Conservation (phyloP, 2,113 vertebrate genomes). For the Nycticryphes semicollaris region DNA sequence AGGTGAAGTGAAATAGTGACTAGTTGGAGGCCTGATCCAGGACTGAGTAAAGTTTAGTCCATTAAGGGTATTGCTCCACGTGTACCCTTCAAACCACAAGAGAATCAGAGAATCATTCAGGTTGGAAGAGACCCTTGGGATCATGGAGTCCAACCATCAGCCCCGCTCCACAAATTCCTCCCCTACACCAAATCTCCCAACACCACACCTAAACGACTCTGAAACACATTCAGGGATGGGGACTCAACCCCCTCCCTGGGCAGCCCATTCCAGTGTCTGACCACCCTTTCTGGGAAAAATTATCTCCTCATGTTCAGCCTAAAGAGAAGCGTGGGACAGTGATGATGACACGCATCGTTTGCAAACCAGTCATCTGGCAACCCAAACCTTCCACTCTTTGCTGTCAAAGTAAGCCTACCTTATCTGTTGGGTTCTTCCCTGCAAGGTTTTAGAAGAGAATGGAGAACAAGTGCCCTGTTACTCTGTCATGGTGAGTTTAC, state of each 20-base stretch:
- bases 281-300: no score
- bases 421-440: background rate
- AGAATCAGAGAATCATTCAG: background rate
- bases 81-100: background rate
- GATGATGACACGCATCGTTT: background rate
- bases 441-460: constrained; percentile 90
- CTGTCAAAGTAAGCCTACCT: background rate
- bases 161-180: no score
- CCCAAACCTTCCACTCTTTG: background rate
- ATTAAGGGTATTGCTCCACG: background rate
- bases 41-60: background rate
- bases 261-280: no score
- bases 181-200: no score
- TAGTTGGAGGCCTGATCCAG: background rate
- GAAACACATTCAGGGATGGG: no score
- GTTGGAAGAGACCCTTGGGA: no score
- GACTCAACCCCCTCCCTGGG: no score
- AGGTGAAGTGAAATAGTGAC: background rate
- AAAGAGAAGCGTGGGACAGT: background rate
- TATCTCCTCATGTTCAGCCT: no score
- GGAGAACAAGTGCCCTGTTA: constrained; percentile 94
- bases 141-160: no score
- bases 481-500: constrained; percentile 87
- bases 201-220: no score
- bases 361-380: background rate